Evolutionary conservation across 2,888 invertebrate species (phyloP).

Genomic region (Drosophila basisetae): DNA sequence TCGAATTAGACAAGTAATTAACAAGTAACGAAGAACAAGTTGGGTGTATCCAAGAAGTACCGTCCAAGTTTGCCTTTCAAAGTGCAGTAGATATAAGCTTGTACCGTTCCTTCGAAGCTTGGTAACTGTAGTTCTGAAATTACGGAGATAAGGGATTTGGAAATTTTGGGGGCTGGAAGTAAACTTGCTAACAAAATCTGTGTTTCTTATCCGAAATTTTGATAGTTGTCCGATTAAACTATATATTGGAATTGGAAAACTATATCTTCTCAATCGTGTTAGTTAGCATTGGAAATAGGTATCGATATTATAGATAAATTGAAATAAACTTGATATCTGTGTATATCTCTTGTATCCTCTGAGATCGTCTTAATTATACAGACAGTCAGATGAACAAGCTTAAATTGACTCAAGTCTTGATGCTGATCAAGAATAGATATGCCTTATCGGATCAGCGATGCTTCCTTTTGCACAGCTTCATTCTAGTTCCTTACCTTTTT

Average conservation of each 20-base stretch:
- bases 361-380: neutral
- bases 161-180: too few relatives aligned
- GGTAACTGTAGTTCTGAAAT: too few relatives aligned
- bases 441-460: neutral
- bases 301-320: too few relatives aligned
- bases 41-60: too few relatives aligned
- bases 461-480: neutral
- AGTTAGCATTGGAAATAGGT: too few relatives aligned
- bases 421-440: neutral
- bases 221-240: neutral
- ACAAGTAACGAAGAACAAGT: too few relatives aligned
- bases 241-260: neutral
- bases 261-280: accelerated
- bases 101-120: too few relatives aligned
- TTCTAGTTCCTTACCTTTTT: neutral
- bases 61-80: too few relatives aligned
- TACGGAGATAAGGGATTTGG: too few relatives aligned
- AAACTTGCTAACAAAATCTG: neutral
- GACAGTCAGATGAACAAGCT: neutral
- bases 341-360: neutral
- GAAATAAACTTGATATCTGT: neutral
- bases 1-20: neutral
- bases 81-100: too few relatives aligned
- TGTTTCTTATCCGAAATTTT: neutral
- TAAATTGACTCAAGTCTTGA: neutral